Evolutionary conservation across 2,797 vertebrate species (phyloP).

Genomic region (Selene dorsalis): DNA sequence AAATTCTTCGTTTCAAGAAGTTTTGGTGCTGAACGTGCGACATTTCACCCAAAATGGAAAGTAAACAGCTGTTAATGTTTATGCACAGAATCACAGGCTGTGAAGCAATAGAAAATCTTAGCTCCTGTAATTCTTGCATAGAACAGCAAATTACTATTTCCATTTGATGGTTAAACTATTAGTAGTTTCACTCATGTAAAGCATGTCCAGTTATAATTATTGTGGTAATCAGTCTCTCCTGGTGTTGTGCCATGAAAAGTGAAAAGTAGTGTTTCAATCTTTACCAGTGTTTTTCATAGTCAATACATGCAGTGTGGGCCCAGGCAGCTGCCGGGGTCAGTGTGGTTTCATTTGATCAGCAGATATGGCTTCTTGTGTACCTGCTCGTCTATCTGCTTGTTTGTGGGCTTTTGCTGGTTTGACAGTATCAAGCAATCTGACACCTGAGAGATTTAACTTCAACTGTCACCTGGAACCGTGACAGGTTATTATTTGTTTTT

Average conservation of each 20-base stretch:
- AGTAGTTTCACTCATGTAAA: background rate
- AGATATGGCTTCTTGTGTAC: constrained; percentile 12
- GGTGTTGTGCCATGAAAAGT: background rate
- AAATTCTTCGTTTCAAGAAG: too few relatives aligned
- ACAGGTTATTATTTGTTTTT: constrained; percentile 59
- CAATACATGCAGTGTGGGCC: background rate
- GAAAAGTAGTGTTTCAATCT: background rate
- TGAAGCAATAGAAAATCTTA: too few relatives aligned
- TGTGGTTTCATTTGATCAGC: background rate
- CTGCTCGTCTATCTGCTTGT: constrained; percentile 4
- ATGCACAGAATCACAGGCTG: too few relatives aligned
- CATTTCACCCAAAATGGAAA: too few relatives aligned
- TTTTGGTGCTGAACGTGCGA: too few relatives aligned
- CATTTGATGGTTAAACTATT: background rate
- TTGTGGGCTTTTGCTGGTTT: constrained; percentile 29
- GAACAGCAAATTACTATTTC: background rate
- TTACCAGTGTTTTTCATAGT: background rate
- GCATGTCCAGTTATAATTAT: constrained; percentile 13
- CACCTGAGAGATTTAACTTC: constrained; percentile 52
- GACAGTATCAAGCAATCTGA: constrained; percentile 43
- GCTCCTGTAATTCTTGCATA: background rate
- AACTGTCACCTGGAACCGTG: constrained; percentile 46
- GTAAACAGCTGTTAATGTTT: too few relatives aligned
- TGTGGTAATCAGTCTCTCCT: background rate
- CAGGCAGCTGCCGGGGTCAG: background rate